Conservation (phyloP, 30 jellyfish, hydroid and myxozoan genomes). For the Aurelia aurita region DNA sequence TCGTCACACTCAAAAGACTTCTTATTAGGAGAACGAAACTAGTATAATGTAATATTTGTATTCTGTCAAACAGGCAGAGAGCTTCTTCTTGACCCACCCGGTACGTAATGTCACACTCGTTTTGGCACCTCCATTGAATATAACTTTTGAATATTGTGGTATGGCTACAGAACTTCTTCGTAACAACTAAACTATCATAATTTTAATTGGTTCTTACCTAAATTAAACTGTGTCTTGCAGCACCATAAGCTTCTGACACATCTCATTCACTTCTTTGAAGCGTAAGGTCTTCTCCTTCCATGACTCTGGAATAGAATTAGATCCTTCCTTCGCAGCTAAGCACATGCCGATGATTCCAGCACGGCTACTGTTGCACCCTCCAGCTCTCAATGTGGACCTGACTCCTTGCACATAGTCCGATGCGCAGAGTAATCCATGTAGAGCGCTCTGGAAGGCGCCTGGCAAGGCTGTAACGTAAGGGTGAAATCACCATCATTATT, state of each 20-base stretch:
- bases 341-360: constrained; percentile 48
- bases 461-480: constrained; percentile 45
- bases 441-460: constrained; percentile 59
- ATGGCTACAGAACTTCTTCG: no score
- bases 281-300: constrained; percentile 38
- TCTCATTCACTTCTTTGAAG: constrained; percentile 2
- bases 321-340: constrained; percentile 37
- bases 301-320: constrained; percentile 26
- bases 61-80: no score
- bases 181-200: not conserved
- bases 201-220: not conserved
- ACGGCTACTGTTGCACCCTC: constrained; percentile 65
- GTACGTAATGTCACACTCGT: no score
- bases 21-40: no score
- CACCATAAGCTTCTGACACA: constrained; percentile 29
- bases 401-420: constrained; percentile 41
- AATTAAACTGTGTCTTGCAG: constrained; percentile 1
- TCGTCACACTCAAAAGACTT: no score
- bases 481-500: not conserved
- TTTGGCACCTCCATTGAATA: no score
- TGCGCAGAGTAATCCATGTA: constrained; percentile 43
- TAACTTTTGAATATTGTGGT: no score
- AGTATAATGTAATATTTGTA: no score
- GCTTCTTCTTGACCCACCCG: no score
- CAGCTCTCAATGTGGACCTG: constrained; percentile 47